Evolutionary conservation across 2,888 invertebrate species (phyloP).

Genomic region (Pristionchus mayeri): DNA sequence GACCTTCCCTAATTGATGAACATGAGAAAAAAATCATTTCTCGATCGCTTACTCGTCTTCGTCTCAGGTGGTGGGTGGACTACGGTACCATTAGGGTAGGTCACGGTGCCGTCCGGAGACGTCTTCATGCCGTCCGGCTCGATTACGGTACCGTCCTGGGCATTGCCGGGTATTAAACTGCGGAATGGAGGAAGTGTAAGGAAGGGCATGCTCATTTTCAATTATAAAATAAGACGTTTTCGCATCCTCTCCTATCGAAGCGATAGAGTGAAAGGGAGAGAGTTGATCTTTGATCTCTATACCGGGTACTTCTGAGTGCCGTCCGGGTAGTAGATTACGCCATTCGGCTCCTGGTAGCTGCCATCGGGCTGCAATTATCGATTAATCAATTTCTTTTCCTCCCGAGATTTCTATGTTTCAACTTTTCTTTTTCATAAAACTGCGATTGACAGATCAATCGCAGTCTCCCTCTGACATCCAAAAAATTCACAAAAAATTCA

Average conservation of each 20-base stretch:
- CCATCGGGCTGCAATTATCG: slow-evolving; percentile 28
- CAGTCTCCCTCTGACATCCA: no score
- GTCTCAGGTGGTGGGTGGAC: not conserved
- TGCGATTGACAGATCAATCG: no score
- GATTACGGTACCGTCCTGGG: not conserved
- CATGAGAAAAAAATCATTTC: no score
- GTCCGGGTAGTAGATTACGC: slow-evolving; percentile 22
- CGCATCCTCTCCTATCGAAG: no score
- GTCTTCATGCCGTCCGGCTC: not conserved
- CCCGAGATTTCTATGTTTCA: not conserved
- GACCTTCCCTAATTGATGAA: no score
- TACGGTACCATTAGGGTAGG: slow-evolving; percentile 23
- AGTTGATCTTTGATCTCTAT: not conserved
- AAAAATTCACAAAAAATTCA: no score
- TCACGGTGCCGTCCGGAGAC: slow-evolving; percentile 9
- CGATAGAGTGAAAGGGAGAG: not conserved
- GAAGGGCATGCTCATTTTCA: no score
- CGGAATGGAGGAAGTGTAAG: no score
- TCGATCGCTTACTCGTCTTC: not conserved
- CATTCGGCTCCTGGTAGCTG: not conserved
- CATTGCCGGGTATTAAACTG: no score
- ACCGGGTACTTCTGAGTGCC: slow-evolving; percentile 8
- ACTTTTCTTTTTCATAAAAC: no score
- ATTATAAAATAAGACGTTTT: no score
- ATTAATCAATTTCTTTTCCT: not conserved